These are phyloP conservation scores for Pristionchus maxplancki DNA, from an alignment of 2,888 invertebrate genomes.

Conservation along the genomic window DNA sequence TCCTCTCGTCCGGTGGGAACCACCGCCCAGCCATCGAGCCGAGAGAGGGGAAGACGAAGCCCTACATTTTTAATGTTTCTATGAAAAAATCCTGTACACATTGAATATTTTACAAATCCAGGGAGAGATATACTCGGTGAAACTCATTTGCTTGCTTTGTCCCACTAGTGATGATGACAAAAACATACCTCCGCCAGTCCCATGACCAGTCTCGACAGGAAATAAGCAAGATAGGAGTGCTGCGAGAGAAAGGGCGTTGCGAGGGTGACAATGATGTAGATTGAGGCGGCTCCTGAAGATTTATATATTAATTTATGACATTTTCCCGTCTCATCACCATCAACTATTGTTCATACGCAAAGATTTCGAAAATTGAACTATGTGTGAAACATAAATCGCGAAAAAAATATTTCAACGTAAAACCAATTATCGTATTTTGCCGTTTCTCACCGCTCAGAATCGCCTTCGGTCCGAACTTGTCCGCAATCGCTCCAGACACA, in stretches of 20 bases:
- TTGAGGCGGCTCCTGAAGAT: constrained; percentile 47
- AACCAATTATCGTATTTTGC: too few relatives aligned
- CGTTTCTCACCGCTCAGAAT: constrained; percentile 56
- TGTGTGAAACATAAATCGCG: too few relatives aligned
- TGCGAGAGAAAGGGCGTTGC: background rate
- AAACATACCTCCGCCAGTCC: constrained; percentile 1
- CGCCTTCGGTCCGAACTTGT: constrained; percentile 67
- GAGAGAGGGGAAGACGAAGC: constrained; percentile 63
- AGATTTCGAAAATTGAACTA: too few relatives aligned
- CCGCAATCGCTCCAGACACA: constrained; percentile 66
- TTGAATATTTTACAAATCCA: too few relatives aligned
- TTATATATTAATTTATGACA: too few relatives aligned
- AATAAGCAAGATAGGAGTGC: background rate
- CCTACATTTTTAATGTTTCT: too few relatives aligned
- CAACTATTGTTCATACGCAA: too few relatives aligned
- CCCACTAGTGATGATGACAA: background rate
- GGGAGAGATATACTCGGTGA: too few relatives aligned
- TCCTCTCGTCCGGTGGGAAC: constrained; percentile 67
- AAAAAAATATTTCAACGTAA: too few relatives aligned
- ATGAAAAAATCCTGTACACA: too few relatives aligned
- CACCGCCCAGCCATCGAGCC: constrained; percentile 63
- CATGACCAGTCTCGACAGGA: background rate
- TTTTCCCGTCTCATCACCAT: too few relatives aligned
- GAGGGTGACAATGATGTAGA: constrained; percentile 49
- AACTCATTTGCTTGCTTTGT: too few relatives aligned